These are phyloP conservation scores for Aricia artaxerxes DNA, from an alignment of 2,888 invertebrate species.

Conservation along the genomic window DNA sequence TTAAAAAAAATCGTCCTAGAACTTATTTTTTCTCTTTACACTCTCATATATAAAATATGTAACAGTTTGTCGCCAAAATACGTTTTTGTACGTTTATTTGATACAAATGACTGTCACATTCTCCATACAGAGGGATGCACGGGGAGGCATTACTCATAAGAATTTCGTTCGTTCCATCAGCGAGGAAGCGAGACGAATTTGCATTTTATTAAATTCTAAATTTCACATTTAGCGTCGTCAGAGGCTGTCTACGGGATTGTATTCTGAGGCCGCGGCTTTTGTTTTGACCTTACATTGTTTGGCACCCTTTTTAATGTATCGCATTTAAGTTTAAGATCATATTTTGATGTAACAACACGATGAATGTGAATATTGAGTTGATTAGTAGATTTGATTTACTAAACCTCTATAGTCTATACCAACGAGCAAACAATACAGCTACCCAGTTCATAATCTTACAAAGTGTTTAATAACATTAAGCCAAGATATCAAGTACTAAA, in stretches of 20 bases:
- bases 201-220: slow-evolving; percentile 78
- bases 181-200: slow-evolving; percentile 61
- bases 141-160: slow-evolving; percentile 28
- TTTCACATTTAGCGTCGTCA: slow-evolving; percentile 61
- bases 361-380: too few species aligned
- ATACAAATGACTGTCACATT: slow-evolving; percentile 12
- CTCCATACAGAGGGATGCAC: slow-evolving; percentile 13
- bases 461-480: too few species aligned
- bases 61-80: neutral
- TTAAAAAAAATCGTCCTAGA: too few species aligned
- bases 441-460: too few species aligned
- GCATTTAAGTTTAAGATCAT: neutral
- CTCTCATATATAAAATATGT: too few species aligned
- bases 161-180: slow-evolving; percentile 49
- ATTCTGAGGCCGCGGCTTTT: slow-evolving; percentile 36
- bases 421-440: too few species aligned
- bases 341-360: too few species aligned
- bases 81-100: slow-evolving; percentile 3
- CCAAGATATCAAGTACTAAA: too few species aligned
- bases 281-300: neutral
- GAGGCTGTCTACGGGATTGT: slow-evolving; percentile 41
- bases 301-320: neutral
- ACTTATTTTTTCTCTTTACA: too few species aligned
- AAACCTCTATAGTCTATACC: too few species aligned
- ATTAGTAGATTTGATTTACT: too few species aligned